A percentile compares a stretch with the other conserved stretches of the same genome.
Conservation (phyloP, 2,888 invertebrate species). For the Drosophila maculinotata region DNA sequence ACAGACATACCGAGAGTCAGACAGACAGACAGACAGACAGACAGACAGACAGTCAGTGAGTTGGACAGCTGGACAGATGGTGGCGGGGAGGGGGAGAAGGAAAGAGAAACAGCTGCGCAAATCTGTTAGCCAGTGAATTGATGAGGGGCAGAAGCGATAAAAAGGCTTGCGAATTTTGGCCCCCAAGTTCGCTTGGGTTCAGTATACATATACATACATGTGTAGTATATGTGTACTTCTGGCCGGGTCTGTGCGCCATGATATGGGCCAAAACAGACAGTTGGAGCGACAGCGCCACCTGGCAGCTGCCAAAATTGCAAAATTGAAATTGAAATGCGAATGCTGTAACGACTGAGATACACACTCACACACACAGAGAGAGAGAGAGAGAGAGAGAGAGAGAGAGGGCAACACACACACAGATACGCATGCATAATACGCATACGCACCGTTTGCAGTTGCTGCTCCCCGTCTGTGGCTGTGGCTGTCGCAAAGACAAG, state of each 20-base stretch:
- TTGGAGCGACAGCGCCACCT: constrained; percentile 82
- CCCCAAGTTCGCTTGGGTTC: constrained; percentile 11
- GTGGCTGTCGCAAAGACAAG: constrained; percentile 65
- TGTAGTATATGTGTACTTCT: constrained; percentile 7
- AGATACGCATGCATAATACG: constrained; percentile 75
- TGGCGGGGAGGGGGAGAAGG: neutral
- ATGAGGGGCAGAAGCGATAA: constrained; percentile 79
- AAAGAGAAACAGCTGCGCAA: constrained; percentile 69
- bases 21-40: constrained; percentile 16
- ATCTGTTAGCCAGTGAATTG: constrained; percentile 78
- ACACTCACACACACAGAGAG: constrained; percentile 5
- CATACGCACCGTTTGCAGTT: constrained; percentile 70
- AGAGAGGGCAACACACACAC: neutral
- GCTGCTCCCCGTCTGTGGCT: constrained; percentile 12
- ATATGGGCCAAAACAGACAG: constrained; percentile 69
- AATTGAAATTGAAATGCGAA: constrained; percentile 82
- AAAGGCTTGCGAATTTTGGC: constrained; percentile 69
- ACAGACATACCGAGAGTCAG: too few species aligned
- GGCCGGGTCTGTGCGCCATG: constrained; percentile 55
- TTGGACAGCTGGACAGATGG: constrained; percentile 18
- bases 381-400: neutral
- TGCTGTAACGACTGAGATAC: constrained; percentile 58
- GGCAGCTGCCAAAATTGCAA: constrained; percentile 83
- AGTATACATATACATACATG: neutral
- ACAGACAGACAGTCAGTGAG: constrained; percentile 22